phyloP scores from a whole-genome alignment of 2,113 vertebrate species.

The Gallinago undulata region DNA sequence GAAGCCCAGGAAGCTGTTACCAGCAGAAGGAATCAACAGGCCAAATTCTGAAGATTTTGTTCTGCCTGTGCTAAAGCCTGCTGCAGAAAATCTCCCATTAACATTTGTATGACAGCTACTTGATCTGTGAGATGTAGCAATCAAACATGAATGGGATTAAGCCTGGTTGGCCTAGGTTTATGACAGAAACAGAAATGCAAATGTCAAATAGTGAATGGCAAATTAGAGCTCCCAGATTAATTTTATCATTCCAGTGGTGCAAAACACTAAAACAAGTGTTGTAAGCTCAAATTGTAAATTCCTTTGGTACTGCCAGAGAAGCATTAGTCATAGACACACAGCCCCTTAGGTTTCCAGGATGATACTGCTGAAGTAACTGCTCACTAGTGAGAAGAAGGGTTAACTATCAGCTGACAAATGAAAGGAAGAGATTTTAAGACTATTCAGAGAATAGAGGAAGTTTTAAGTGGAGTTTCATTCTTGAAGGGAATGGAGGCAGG shows the following conservation, averaged over 20 bases:
- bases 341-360: not conserved
- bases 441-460: not conserved
- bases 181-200: slow-evolving; percentile 11
- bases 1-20: not conserved
- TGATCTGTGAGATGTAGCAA: not conserved
- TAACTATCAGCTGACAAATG: not conserved
- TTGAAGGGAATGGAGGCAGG: not conserved
- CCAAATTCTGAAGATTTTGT: not conserved
- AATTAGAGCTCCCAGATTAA: not conserved
- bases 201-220: not conserved
- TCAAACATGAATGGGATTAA: not conserved
- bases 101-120: not conserved
- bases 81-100: not conserved
- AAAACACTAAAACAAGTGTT: not conserved
- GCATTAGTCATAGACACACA: not conserved
- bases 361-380: not conserved
- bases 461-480: not conserved
- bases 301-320: not conserved
- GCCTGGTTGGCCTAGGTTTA: not conserved
- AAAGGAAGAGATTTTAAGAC: not conserved
- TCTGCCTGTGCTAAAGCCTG: not conserved
- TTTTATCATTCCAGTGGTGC: not conserved
- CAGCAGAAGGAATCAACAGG: not conserved
- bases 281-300: not conserved
- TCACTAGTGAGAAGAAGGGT: not conserved